Base-by-base conservation (phyloP, 2,797 vertebrate genomes). In the Falco cherrug region DNA sequence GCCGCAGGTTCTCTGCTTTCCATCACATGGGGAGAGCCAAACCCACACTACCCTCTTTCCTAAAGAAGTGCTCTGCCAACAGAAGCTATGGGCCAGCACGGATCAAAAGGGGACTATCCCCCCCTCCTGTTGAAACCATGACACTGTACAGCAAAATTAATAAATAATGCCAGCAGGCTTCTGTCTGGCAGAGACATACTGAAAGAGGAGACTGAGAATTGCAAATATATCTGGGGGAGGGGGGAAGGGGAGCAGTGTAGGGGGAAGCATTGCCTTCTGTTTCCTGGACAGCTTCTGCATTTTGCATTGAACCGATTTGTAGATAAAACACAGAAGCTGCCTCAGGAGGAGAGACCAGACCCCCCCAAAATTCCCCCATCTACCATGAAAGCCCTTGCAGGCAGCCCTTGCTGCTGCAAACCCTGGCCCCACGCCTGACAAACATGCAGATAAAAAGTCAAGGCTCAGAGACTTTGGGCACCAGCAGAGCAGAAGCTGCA, bases 111-210 rank as follows among this genome's bases (percentile, higher is more conserved):
- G 80, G 50, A 93, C 96, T 88, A 57, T 93, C 94, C 69, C 96
- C 94, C 92, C 47, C 94, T 96, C 95, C 96, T 91, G 96, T 91
- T 16, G 47, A 79, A 95, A 95, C 47, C 25, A 4, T 10, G 95
- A 41, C 91, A 95, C 69, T 94, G 95, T 93, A 76, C 91, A 59
- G 87, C 22, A 16, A 71, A 56, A 74, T 14, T 71, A 86, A 70
- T 33, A 48, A 75, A 87, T 61, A 59, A 76, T 3, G 41, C n/a
- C 78, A 53, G 71, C 73, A 43, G 70, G 89, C 81, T 65, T 60
- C 75, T 29, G 45, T 10, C 73, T 77, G 86, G 84, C 71, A 87
- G 79, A 43, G 76, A 11, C 43, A 24, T 12, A 2, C 51, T 12
- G 20, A 80, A n/a, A 73, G n/a, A 68, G 73, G 50, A 82, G 82